Base-by-base conservation (phyloP, 2,113 vertebrate genomes). In the Geococcyx californianus region DNA sequence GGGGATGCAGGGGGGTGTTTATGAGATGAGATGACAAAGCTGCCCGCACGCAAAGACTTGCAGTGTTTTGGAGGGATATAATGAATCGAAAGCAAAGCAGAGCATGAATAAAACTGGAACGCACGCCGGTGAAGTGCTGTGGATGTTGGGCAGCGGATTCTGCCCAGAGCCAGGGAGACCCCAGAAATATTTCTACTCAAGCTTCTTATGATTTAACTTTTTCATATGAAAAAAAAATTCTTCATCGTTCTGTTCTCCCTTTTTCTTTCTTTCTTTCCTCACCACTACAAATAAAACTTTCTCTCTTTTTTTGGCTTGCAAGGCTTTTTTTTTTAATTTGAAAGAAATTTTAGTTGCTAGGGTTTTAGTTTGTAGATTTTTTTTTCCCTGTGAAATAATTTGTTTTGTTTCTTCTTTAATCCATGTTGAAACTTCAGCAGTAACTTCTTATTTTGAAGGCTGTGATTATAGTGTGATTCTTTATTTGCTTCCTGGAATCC, bases 401-500 rank as follows among this genome's bases (percentile, higher is more conserved):
- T 69, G 11, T 52, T 42, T 89, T 63, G 5, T 19, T 91, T 92
- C 51, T 74, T 56, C 38, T 89, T 89, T 73, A 58, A 51, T 78
- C 73, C 29, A 3, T 56, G 21, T 69, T 86, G 52, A 93, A 8
- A 26, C 1, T 54, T 69, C 3, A 56, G 6, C 2, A 0, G 42
- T 75, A 60, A 60, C n/a, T 47, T 83, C 31, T 75, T 64, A 13
- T 66, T 93, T 92, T 29, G 54, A 64, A 78, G n/a, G 24, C 21
- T 49, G 17, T 74, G 47, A 74, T 87, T 70, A 74, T 42, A 84
- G 16, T 52, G 16, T 1, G 3, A 94, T 82, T 72, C 54, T 23
- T 28, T 89, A 20, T 79, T 96, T 81, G 90, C 44, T 52, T 84
- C 23, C 52, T 79, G 88, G 58, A 82, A 58, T 90, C 38, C 60